Base-by-base conservation (phyloP, 1,140 invertebrate species). In the Heliconius congener region DNA sequence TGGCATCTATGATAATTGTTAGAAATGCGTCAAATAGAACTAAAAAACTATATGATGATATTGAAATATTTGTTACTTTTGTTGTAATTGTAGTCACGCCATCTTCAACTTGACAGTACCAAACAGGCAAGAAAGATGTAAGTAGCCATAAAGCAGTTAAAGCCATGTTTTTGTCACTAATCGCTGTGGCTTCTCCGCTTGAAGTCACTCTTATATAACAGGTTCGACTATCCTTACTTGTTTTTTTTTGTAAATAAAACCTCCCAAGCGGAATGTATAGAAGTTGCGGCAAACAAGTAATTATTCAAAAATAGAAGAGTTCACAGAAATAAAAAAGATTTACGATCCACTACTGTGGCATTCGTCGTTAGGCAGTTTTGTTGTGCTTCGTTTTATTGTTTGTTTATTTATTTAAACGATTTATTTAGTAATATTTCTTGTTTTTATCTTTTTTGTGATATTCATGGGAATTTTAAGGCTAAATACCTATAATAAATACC, bases 131-230 rank as follows among this genome's bases (percentile, higher is more conserved):
- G 42, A 71, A 72, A 77, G 75, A 73, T 52, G 74, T 81, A 81
- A 81, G 72, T 79, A 72, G 50, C 66, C 74, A 75, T 39, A 81
- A 79, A 80, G 79, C 76, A 85, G 84, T 85, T 86, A 84, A 82
- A 86, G 79, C 71, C 79, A 82, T 84, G 84, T 87, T 86, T 88
- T 87, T 87, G 81, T 80, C 76, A 52, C 77, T 82, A 82, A 81
- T 78, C 74, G 74, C n/a, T 79, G 75, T 50, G 74, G 77, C 46
- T 76, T 79, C 77, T 75, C 77, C 52, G 74, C 77, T 74, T 79
- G n/a, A 73, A 81, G 71, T 55, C 3, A 74, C 18, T 57, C 19
- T 19, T 30, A 66, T 66, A 50, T 30, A 81, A 85, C 82, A 77
- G 81, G 84, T 82, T 82, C 80, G 42, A 27, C 76, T 78, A 13